Base-by-base conservation (phyloP, 2,797 vertebrate genomes). In the Urophycis tenuis region DNA sequence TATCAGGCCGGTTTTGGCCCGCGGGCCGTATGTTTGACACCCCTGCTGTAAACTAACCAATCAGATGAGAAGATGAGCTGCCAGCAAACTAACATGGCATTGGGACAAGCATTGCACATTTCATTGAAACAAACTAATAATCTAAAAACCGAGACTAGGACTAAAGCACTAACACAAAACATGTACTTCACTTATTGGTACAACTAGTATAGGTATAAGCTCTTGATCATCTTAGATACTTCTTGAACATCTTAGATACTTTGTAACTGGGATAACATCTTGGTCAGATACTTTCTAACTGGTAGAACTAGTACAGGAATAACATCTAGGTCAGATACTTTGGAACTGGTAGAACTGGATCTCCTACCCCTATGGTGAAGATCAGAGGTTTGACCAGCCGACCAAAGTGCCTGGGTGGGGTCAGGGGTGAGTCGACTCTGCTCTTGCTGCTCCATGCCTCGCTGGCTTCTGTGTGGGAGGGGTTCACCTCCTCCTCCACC, bases 311-410 rank as follows among this genome's bases (percentile, higher is more conserved):
- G 60, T 67, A 69, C 11, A 32, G 31, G 29, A 31, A 71, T 41
- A 41, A 41, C 29, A 71, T 14, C 6, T 15, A 11, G 69, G 25
- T 30, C 11, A 22, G 39, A 12, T 3, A 41, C 39, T 41, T 11
- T 14, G 12, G 12, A 41, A 14, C 3, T n/a, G n/a, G n/a, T n/a
- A n/a, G n/a, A n/a, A n/a, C n/a, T n/a, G n/a, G n/a, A 7, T 53
- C 53, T 78, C 85, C 90, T 94, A 98, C 97, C 95, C 96, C 97
- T 19, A 97, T 79, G 3, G 96, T 94, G 85, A 98, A 98, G 75
- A 96, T 70, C 0, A 97, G 82, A 0, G 97, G 97, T 67, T 90
- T 94, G 76, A 97, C 3, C 11, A 98, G 92, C 31, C 88, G 92
- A 39, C 92, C 74, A n/a, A 95, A 86, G 2, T 92, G 80, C 12